Evolutionary conservation across 2,888 invertebrate species (phyloP), one percentile per base, ranked within the genome.

Genomic region (Portevinia maculata): DNA sequence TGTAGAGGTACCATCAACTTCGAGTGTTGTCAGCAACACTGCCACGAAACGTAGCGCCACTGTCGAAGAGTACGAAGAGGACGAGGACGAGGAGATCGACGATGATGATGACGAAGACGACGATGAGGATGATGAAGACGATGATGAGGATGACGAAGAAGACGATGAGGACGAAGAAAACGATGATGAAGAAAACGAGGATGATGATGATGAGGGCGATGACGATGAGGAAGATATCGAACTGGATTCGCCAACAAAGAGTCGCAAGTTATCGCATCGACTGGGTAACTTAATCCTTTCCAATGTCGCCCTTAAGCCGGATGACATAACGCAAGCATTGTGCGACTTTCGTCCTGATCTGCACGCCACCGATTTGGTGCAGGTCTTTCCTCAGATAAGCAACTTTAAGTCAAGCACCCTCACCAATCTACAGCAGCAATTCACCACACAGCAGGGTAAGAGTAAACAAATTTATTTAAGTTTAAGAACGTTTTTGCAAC

Each of bases 331-430:
- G 8, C 90, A 90, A 71, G 88, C 89, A 3, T 76, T 91, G 46
- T 89, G 90, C 57, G 90, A 90, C 69, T 89, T 90, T 76, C 89
- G 90, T 46, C 88, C 88, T 60, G 91, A 90, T 85, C 85, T 90
- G 37, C 87, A 86, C 79, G 87, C 88, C 53, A 86, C 89, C 7
- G 90, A 90, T 70, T 87, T 91, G 44, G 88, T 90, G 59, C 89
- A 90, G 46, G 89, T 90, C 37, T 86, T 90, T 60, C 90, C 90
- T 19, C 89, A 88, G 69, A 89, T 88, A 64, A 86, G 87, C 69
- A 89, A 88, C 84, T 87, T 89, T 24, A 90, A 90, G 78, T 87
- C 86, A 53, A 87, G 87, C 60, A 86, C 87, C 24, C 84, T 89
- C 5, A 83, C 87, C 11, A 89, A 85, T 84, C 85, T 89, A 13